Conservation (phyloP, 2,113 vertebrate species). For the Myiozetetes cayanensis region DNA sequence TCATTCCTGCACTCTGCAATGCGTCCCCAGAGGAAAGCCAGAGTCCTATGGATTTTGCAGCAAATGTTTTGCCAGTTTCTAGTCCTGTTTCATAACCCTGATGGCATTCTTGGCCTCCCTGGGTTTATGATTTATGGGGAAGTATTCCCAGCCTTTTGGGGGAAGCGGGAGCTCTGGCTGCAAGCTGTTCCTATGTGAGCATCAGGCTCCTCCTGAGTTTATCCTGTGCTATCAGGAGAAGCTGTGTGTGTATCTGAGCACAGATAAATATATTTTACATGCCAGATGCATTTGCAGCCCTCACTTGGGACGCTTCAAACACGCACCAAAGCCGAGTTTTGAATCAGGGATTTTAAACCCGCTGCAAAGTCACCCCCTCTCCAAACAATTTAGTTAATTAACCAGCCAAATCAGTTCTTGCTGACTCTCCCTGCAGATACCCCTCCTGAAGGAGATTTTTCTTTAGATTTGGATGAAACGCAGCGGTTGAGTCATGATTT, state of each 20-base stretch:
- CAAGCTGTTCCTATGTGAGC: not conserved
- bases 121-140: not conserved
- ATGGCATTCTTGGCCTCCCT: not conserved
- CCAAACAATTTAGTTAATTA: not conserved
- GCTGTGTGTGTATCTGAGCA: rapidly evolving
- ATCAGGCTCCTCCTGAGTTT: not conserved
- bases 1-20: not conserved
- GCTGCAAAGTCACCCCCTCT: not conserved
- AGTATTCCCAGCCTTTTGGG: not conserved
- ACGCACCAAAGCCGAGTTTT: not conserved
- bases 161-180: not conserved
- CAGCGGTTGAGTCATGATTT: conserved; percentile 20
- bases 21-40: not conserved
- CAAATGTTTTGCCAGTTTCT: not conserved
- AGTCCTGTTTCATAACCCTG: not conserved
- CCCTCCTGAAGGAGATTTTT: not conserved
- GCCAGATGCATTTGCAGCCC: rapidly evolving
- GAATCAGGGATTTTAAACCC: not conserved
- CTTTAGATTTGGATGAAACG: conserved; percentile 32
- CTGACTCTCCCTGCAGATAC: not conserved
- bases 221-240: not conserved
- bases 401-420: not conserved
- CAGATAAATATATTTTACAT: not conserved
- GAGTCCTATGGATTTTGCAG: not conserved
- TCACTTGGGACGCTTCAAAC: not conserved